Conservation (phyloP, 64 coral and sea anemone genomes). For the Pocillopora damicornis region DNA sequence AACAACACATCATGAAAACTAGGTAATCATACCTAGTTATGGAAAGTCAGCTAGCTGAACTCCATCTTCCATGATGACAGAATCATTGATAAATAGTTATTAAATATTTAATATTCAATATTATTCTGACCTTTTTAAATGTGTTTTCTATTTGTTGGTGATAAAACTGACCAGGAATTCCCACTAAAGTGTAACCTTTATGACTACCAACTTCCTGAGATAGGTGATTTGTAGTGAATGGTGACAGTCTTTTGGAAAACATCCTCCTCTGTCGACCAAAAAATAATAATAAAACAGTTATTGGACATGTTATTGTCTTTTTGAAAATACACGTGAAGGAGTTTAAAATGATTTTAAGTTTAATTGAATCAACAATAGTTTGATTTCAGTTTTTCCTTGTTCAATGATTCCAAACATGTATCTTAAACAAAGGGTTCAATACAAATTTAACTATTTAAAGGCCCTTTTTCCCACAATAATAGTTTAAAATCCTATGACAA, state of each 20-base stretch:
- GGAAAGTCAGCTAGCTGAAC: too few relatives aligned
- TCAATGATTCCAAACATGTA: too few relatives aligned
- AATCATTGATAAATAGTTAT: too few relatives aligned
- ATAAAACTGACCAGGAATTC: constrained; percentile 58
- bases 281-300: not conserved
- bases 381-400: too few relatives aligned
- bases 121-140: constrained; percentile 51
- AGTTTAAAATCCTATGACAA: too few relatives aligned
- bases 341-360: not conserved
- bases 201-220: constrained; percentile 7
- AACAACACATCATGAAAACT: too few relatives aligned
- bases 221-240: constrained; percentile 6
- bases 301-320: not conserved
- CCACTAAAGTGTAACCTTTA: constrained; percentile 49
- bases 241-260: constrained; percentile 53
- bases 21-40: too few relatives aligned
- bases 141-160: constrained; percentile 57
- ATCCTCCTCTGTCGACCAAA: constrained; percentile 32
- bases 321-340: not conserved
- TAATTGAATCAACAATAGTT: too few relatives aligned
- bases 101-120: too few relatives aligned
- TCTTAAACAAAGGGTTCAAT: too few relatives aligned
- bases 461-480: not conserved
- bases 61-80: too few relatives aligned
- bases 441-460: too few relatives aligned